Percentiles rank a stretch among this genome's conserved stretches.
phyloP scores from a whole-genome alignment of 2,113 vertebrate species.

The Mastomys natalensis region DNA sequence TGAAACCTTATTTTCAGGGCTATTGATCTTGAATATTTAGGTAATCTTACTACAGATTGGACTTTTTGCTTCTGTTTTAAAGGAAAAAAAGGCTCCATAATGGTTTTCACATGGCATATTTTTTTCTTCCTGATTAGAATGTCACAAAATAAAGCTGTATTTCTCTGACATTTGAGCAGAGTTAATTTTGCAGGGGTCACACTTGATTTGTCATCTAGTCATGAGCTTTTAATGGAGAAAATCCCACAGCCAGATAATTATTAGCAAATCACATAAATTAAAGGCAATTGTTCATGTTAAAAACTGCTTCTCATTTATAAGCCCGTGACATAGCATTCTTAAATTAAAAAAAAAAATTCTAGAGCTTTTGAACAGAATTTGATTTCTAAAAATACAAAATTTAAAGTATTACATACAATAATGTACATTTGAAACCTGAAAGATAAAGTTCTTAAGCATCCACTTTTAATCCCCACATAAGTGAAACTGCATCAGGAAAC shows the following conservation, averaged over 20 bases:
- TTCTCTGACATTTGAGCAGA: background rate
- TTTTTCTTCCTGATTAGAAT: constrained; percentile 50
- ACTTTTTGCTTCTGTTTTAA: background rate
- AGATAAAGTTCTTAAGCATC: background rate
- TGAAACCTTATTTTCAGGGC: background rate
- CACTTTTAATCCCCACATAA: constrained; percentile 20
- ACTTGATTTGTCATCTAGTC: background rate
- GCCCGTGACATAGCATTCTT: background rate
- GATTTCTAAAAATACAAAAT: background rate
- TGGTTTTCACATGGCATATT: background rate
- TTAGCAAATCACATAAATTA: constrained; percentile 49
- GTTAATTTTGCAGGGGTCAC: background rate
- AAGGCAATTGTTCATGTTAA: constrained; percentile 21
- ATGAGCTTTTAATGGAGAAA: background rate
- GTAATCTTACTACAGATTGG: background rate
- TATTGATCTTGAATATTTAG: background rate
- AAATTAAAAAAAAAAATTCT: background rate
- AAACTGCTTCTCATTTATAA: background rate
- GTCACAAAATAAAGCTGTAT: constrained; percentile 30
- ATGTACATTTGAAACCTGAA: background rate
- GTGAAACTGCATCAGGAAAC: background rate
- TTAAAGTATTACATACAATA: background rate
- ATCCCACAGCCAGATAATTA: constrained; percentile 7
- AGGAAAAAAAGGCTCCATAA: background rate
- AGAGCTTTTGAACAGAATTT: background rate